Evolutionary conservation across 2,888 invertebrate species (phyloP), one percentile per base, ranked within the genome.

Genomic region (Mactromeris polynyma): DNA sequence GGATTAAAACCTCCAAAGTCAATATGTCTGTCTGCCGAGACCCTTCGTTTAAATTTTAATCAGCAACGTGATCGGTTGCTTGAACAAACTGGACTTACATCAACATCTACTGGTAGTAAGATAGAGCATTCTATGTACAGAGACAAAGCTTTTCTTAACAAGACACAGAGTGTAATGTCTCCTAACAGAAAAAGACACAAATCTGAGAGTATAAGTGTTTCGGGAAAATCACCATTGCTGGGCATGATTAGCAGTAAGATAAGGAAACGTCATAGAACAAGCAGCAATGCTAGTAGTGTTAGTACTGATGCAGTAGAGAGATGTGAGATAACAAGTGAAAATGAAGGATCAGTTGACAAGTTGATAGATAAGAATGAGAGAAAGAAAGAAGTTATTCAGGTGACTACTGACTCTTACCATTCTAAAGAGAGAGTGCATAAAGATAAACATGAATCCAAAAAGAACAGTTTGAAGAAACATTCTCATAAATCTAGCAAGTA

Each of bases 121-220:
- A 33, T 26, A 11, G 78, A 54, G 3, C 26, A 40, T 77, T 42
- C 42, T 42, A n/a, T 77, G 6, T n/a, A 31, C 36, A 46, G n/a
- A 31, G 46, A 77, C 7, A 73, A 19, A 33, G 1, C 31, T 73
- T 14, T 26, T 19, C 7, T 4, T 36, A 73, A 73, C 73, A 73
- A 33, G n/a, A 26, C 33, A 73, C 14, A 11, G 33, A 73, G 3
- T 36, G 33, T 4, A 46, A 11, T 2, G n/a, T 33, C 51, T 40
- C 81, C 84, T 36, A 84, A 85, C 38, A 89, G 73, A 36, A 89
- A 89, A 64, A 85, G 89, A 40, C 89, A 86, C 38, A 85, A 86
- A 64, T 86, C 89, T 58, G 85, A 89, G 1, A 21, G 51, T 58
- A 46, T 31, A 3, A 73, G 17, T 36, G 7, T 33, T 36, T 11